Conservation (phyloP, 2,113 vertebrate genomes). For the Pipra filicauda region DNA sequence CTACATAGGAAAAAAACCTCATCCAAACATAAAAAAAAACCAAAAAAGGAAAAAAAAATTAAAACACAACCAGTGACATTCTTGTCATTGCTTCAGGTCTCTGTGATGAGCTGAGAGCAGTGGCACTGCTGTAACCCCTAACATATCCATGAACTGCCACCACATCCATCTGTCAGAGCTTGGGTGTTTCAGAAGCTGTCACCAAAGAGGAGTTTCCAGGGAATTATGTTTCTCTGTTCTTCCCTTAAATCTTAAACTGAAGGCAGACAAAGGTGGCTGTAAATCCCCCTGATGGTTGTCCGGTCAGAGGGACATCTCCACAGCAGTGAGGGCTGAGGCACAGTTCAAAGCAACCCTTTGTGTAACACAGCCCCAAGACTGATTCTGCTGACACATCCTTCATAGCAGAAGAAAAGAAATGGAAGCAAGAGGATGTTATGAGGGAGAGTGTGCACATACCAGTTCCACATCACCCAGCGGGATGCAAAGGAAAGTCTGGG, state of each 20-base stretch:
- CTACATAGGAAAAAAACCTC: rapidly evolving
- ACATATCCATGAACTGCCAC: not conserved
- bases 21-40: not conserved
- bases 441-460: not conserved
- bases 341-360: not conserved
- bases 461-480: not conserved
- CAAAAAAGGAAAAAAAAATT: not conserved
- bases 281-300: not conserved
- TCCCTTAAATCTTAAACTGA: not conserved
- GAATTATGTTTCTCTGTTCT: not conserved
- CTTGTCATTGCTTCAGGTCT: not conserved
- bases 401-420: not conserved
- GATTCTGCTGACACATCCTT: not conserved
- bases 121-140: not conserved
- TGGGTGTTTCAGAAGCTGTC: not conserved
- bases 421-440: rapidly evolving
- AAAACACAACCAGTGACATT: not conserved
- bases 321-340: not conserved
- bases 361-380: not conserved
- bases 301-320: not conserved
- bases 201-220: not conserved
- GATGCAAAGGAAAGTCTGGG: not conserved
- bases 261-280: not conserved
- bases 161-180: not conserved
- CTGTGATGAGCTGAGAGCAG: not conserved